These are phyloP conservation scores for Drosophila paracracens DNA, from an alignment of 2,888 invertebrate species.

Conservation along the genomic window DNA sequence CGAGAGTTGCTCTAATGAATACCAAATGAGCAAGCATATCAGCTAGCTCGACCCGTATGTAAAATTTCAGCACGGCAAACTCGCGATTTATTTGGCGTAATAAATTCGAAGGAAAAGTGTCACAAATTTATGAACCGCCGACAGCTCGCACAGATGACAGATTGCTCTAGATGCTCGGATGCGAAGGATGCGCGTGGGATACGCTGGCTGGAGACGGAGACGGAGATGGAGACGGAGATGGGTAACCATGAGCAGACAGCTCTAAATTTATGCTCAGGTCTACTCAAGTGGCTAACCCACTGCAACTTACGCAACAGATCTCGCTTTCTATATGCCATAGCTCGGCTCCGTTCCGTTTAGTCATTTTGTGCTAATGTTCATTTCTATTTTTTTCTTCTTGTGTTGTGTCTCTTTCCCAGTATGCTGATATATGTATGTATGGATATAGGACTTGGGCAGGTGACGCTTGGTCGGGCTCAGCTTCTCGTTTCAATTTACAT, in stretches of 20 bases:
- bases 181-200: neutral
- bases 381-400: slow-evolving; percentile 24
- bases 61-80: slow-evolving; percentile 45
- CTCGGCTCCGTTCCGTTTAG: slow-evolving; percentile 40
- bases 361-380: slow-evolving; percentile 67
- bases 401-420: neutral
- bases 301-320: slow-evolving; percentile 37
- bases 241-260: slow-evolving; percentile 13
- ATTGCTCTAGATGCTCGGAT: slow-evolving; percentile 55
- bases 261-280: slow-evolving; percentile 6
- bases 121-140: slow-evolving; percentile 78
- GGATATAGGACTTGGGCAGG: slow-evolving; percentile 55
- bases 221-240: neutral
- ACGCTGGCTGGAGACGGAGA: neutral
- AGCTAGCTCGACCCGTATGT: slow-evolving; percentile 35
- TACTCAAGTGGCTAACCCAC: slow-evolving; percentile 46
- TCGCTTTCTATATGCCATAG: slow-evolving; percentile 17
- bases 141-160: slow-evolving; percentile 70
- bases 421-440: slow-evolving; percentile 26
- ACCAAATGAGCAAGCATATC: slow-evolving; percentile 75
- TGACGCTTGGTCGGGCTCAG: slow-evolving; percentile 42
- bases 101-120: slow-evolving; percentile 77
- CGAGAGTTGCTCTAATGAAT: slow-evolving; percentile 68
- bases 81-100: slow-evolving; percentile 74
- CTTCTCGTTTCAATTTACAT: slow-evolving; percentile 80